Percentiles rank a stretch among this genome's conserved stretches.
Conservation (phyloP, 2,888 invertebrate genomes). For the Cataglyphis cursor region DNA sequence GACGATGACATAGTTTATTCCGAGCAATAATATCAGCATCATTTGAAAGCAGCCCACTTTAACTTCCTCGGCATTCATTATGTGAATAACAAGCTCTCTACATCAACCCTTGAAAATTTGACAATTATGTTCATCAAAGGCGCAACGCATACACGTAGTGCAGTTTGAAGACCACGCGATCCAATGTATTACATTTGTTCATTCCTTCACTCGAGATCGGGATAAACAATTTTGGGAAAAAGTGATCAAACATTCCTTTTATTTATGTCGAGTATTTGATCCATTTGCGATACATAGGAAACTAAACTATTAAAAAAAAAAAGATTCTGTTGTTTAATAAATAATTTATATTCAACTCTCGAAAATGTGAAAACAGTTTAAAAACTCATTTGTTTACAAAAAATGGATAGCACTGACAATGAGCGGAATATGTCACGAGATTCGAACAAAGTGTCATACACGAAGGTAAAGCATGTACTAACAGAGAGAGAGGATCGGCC, state of each 20-base stretch:
- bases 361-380: not conserved
- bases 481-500: conserved; percentile 64
- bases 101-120: conserved; percentile 11
- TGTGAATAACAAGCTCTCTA: conserved; percentile 50
- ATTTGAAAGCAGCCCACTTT: conserved; percentile 84
- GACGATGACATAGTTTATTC: conserved; percentile 85
- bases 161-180: not conserved
- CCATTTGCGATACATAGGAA: not conserved
- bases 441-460: conserved; percentile 75
- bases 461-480: conserved; percentile 79
- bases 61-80: conserved; percentile 81
- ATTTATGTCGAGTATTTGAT: not conserved
- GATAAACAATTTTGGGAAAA: not conserved
- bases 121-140: not conserved
- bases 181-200: conserved; percentile 18
- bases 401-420: not conserved
- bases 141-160: not conserved
- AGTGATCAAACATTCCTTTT: not conserved
- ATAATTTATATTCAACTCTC: not conserved
- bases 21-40: conserved; percentile 82
- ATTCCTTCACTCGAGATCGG: not conserved
- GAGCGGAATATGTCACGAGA: conserved; percentile 33
- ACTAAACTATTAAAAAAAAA: not conserved
- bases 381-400: conserved; percentile 3
- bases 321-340: not conserved